These are phyloP conservation scores for Donacobius atricapilla DNA, from an alignment of 2,113 vertebrate genomes.

Conservation along the genomic window DNA sequence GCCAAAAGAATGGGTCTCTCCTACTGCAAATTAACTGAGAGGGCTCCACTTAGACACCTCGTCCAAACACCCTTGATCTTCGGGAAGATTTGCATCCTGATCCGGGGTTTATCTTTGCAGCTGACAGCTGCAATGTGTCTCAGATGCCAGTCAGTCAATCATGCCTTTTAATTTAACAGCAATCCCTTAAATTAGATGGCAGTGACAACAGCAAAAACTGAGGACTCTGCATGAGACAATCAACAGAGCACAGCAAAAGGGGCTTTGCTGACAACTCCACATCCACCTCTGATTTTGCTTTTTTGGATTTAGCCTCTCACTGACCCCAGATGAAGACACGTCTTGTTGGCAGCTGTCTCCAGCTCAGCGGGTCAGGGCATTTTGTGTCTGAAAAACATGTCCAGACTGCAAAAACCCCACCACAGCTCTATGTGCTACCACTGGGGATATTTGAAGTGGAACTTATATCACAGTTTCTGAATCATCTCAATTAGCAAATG, in stretches of 20 bases:
- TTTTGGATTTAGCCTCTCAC: background rate
- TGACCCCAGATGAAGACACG: background rate
- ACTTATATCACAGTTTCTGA: background rate
- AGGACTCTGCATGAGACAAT: background rate
- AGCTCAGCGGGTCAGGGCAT: background rate
- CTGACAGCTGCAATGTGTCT: conserved; percentile 54
- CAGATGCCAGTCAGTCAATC: conserved; percentile 35
- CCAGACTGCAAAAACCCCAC: background rate
- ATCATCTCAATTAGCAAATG: background rate
- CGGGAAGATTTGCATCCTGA: background rate
- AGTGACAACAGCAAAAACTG: conserved; percentile 15
- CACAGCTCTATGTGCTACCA: background rate
- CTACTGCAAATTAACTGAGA: background rate
- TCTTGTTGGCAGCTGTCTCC: background rate
- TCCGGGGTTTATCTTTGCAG: background rate
- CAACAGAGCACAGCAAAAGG: background rate
- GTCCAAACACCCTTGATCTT: conserved; percentile 35
- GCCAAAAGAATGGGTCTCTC: background rate
- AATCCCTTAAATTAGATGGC: conserved; percentile 39
- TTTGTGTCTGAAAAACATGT: background rate
- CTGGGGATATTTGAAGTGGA: background rate
- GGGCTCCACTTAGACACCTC: background rate
- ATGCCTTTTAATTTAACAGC: conserved; percentile 36
- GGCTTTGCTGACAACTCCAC: conserved; percentile 7
- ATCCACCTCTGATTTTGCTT: background rate